These are phyloP conservation scores for Spatulosminthurus flaviceps DNA, from an alignment of 2,888 invertebrate species.

Conservation along the genomic window DNA sequence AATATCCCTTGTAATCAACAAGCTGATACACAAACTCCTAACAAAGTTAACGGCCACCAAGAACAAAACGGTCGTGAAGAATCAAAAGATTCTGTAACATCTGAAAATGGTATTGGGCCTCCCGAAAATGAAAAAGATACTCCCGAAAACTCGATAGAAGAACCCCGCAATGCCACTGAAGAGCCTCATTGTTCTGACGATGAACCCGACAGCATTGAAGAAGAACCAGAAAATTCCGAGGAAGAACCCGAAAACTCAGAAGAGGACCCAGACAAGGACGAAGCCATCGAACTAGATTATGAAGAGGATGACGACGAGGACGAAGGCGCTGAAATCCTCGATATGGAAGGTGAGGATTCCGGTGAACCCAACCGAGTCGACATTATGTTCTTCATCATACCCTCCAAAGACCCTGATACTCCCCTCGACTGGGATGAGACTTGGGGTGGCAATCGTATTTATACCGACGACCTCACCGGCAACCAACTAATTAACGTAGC, in stretches of 20 bases:
- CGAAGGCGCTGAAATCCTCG: background rate
- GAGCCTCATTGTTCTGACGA: background rate
- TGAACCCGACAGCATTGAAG: background rate
- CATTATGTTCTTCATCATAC: constrained; percentile 41
- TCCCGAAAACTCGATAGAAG: background rate
- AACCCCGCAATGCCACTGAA: background rate
- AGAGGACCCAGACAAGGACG: background rate
- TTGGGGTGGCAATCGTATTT: constrained; percentile 58
- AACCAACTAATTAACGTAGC: constrained; percentile 57
- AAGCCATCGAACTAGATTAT: background rate
- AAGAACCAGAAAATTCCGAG: background rate
- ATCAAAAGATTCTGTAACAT: background rate
- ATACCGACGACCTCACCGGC: constrained; percentile 54
- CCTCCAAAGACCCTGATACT: constrained; percentile 4
- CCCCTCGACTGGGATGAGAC: constrained; percentile 54
- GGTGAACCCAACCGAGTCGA: constrained; percentile 42
- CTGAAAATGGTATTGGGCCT: too few species aligned
- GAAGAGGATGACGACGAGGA: constrained; percentile 36
- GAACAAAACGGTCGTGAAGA: background rate
- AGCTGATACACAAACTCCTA: background rate
- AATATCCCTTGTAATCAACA: background rate
- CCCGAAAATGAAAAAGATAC: too few species aligned
- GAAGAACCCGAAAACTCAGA: background rate
- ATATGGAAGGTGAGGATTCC: constrained; percentile 34
- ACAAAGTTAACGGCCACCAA: too few species aligned